Evolutionary conservation across 2,113 vertebrate genomes (phyloP), one percentile per base, ranked within the genome.

Genomic region (Rousettus leschenaultii): DNA sequence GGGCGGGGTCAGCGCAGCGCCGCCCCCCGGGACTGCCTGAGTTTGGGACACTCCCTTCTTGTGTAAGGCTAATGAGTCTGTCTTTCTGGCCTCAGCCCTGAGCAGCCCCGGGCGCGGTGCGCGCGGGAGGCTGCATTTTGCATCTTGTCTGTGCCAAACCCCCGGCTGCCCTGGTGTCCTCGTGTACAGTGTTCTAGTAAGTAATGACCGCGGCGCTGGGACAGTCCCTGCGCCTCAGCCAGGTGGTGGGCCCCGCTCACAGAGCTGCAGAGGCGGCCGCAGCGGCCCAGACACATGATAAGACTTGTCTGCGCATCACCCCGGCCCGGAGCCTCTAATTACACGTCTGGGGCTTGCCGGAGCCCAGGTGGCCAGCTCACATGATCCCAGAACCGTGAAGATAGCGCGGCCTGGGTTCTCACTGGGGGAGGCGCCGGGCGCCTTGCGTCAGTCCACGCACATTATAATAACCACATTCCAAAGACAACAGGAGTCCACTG

Each of bases 311-410:
- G 82, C 24, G 84, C 96, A 89, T 91, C 71, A 33, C 11, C 96
- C 85, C 90, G 26, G 97, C 96, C 94, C 89, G 97, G 91, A 96
- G 90, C 95, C 97, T 95, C 95, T 98, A 95, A 98, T 98, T 97
- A 88, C 90, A 86, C 0, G 75, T 92, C 95, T 97, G 97, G 88
- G 96, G 95, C 94, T 95, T n/a, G 79, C 97, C 79, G 95, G 97
- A 95, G 93, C 94, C 97, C 96, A 87, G 97, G 97, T 96, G 97
- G 95, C 96, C 28, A 51, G 22, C 96, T 98, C 83, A 89, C 96
- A 61, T 77, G 86, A 93, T 91, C 95, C 86, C 82, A 70, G 96
- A 53, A 59, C 93, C 33, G 86, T 33, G 83, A 68, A 84, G 92
- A n/a, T 11, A 35, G 85, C 30, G 7, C 11, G 4, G 83, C 75